Conservation (phyloP, 2,113 vertebrate species). For the Ahaetulla prasina region DNA sequence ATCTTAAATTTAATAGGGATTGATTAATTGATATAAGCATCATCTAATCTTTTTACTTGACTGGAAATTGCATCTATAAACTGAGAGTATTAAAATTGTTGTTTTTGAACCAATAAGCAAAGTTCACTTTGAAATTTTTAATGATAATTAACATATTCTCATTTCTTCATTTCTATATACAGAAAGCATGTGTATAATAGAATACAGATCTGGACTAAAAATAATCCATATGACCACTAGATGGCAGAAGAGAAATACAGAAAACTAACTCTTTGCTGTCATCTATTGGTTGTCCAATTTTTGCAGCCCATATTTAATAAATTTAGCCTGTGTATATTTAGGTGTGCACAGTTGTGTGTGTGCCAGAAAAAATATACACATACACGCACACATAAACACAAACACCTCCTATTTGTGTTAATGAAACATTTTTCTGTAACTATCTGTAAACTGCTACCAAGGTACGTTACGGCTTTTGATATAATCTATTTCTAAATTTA, state of each 20-base stretch:
- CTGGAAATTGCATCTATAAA: background rate
- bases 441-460: background rate
- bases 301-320: background rate
- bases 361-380: too few relatives aligned
- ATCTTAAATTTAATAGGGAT: background rate
- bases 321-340: background rate
- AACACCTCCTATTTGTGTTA: background rate
- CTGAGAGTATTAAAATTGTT: background rate
- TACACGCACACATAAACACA: background rate
- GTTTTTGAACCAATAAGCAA: background rate
- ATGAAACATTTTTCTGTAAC: background rate
- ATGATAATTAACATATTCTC: background rate
- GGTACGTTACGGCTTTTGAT: conserved; percentile 48
- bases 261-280: background rate
- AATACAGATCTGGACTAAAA: background rate
- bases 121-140: background rate
- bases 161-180: background rate
- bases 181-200: background rate
- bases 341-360: background rate
- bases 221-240: background rate
- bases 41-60: background rate
- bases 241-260: background rate
- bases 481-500: conserved; percentile 46
- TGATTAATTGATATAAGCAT: background rate
- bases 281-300: background rate